phyloP scores from a whole-genome alignment of 2,797 vertebrate genomes.

The Acanthurus leucopareius region DNA sequence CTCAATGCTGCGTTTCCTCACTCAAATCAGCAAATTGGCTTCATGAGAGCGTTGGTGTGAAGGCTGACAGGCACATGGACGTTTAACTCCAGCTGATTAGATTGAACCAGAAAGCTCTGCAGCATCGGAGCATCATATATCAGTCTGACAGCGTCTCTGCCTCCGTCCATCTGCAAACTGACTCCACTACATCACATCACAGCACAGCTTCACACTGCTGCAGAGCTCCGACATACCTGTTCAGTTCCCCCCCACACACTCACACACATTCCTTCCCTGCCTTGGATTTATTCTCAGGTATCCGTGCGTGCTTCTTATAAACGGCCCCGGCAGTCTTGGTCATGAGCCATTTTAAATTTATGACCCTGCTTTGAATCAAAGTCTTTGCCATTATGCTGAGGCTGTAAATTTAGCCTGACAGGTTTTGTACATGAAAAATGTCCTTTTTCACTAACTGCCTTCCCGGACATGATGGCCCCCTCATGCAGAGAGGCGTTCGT shows the following conservation, averaged over 20 bases:
- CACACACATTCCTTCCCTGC: neutral
- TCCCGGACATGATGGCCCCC: constrained; percentile 43
- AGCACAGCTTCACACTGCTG: constrained; percentile 1
- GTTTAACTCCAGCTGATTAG: constrained; percentile 69
- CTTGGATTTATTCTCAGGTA: constrained; percentile 35
- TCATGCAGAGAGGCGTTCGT: constrained; percentile 41
- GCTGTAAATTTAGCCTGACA: constrained; percentile 76
- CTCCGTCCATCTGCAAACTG: constrained; percentile 23
- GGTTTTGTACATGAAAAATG: constrained; percentile 67
- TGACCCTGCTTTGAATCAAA: constrained; percentile 67
- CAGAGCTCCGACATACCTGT: constrained; percentile 24
- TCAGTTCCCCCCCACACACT: neutral
- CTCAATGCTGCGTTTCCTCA: neutral
- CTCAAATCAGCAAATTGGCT: constrained; percentile 34
- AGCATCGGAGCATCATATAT: constrained; percentile 55
- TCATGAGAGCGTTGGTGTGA: constrained; percentile 3
- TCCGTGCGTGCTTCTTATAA: constrained; percentile 34
- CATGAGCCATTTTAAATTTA: constrained; percentile 61
- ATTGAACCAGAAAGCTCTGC: constrained; percentile 62
- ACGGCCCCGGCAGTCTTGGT: constrained; percentile 33
- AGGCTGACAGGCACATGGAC: constrained; percentile 36
- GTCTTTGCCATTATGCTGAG: constrained; percentile 67
- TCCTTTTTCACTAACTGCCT: constrained; percentile 54
- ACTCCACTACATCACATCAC: constrained; percentile 5
- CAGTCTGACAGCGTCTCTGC: constrained; percentile 52